Base-by-base conservation (phyloP, 2,797 vertebrate species). In the Helicolenus hilgendorfi region DNA sequence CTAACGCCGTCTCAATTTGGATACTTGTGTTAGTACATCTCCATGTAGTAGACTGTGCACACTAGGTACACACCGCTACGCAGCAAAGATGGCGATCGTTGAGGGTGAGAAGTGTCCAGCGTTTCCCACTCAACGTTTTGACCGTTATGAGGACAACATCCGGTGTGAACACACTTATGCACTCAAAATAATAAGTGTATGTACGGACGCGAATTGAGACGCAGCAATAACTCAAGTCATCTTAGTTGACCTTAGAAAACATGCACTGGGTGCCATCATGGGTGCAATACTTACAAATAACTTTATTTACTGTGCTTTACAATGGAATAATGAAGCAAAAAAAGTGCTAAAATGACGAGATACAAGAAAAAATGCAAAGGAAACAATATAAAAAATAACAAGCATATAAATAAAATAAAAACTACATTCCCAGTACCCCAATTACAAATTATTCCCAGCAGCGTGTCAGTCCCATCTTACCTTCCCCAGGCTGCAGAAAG, bases 301-400 rank as follows among this genome's bases (percentile, higher is more conserved):
- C 0, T 58, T 0, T 15, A 26, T 58, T 13, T 26, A 58, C 24
- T 0, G 11, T 26, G 1, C 0, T 56, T 24, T 1, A 56, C 24
- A 27, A 4, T 29, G 24, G 41, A 18, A 45, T 45, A 18, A 45
- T 45, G 7, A 59, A 29, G 26, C 26, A 29, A 27, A 60, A 18
- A 7, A 60, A 29, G 0, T 60, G 26, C 22, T 29, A 1, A 60
- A 15, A 59, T 15, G 3, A 8, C 29, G 7, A 14, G 11, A 60
- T 60, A 4, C 13, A 29, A 29, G 26, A 29, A 18, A 45, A 45
- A 45, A 45, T 45, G 0, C 7, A 29, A 18, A 26, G 8, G 13
- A 26, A 24, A 58, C 41, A 45, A 45, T 7, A n/a, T 1, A 33
- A 63, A 62, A 9, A 33, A n/a, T 31, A n/a, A 33, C 7, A 67